Conservation (phyloP, 2,888 invertebrate species). For the Hyalella azteca region DNA sequence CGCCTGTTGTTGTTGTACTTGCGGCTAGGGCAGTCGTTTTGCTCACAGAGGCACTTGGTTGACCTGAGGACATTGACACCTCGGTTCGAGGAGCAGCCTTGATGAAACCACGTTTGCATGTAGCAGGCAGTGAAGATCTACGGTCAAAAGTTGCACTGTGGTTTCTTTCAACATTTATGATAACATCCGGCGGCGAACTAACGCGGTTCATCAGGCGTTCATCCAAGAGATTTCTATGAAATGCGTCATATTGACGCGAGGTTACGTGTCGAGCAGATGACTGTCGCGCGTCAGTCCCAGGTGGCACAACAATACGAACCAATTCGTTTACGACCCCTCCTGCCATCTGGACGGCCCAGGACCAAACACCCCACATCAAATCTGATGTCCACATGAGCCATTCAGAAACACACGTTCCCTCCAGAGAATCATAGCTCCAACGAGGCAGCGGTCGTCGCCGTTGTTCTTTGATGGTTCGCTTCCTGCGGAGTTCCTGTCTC, state of each 20-base stretch:
- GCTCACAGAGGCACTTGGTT: background rate
- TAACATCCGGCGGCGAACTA: background rate
- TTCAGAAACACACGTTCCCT: conserved; percentile 11
- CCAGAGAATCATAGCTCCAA: background rate
- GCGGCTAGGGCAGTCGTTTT: background rate
- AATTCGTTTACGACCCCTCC: conserved; percentile 8
- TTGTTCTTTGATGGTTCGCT: conserved; percentile 19
- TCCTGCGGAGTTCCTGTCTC: conserved; percentile 16
- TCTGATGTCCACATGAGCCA: conserved; percentile 32
- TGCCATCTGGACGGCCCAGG: conserved; percentile 28
- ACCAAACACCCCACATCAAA: conserved; percentile 14
- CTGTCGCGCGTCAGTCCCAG: background rate
- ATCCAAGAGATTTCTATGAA: background rate
- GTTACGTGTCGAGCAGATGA: too few species aligned
- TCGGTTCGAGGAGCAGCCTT: background rate
- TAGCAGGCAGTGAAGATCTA: background rate
- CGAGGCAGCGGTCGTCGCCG: conserved; percentile 16
- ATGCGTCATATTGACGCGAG: background rate
- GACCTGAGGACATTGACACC: background rate
- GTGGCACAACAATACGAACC: conserved; percentile 6
- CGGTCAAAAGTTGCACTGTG: background rate
- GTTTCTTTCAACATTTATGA: background rate
- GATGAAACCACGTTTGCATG: conserved; percentile 23
- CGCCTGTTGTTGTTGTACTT: background rate
- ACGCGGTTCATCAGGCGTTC: background rate